A percentile compares a stretch with the other conserved stretches of the same genome.
These are phyloP conservation scores for Drosophila anomalipes DNA, from an alignment of 2,888 invertebrate genomes.

Conservation along the genomic window DNA sequence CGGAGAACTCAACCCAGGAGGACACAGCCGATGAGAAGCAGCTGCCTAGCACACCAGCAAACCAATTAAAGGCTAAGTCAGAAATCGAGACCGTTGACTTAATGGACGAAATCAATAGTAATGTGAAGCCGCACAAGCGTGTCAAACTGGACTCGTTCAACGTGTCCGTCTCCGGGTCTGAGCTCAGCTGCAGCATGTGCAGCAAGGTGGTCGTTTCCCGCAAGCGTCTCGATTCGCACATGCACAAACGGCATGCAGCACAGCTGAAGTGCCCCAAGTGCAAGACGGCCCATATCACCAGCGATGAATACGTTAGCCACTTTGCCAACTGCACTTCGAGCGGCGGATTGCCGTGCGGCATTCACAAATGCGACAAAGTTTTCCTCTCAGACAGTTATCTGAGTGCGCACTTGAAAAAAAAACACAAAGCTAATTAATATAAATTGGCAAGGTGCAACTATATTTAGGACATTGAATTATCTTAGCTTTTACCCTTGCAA, in stretches of 20 bases:
- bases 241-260: slow-evolving; percentile 47
- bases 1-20: slow-evolving; percentile 4
- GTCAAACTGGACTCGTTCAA: slow-evolving; percentile 23
- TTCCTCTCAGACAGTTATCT: slow-evolving; percentile 40
- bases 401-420: slow-evolving; percentile 45
- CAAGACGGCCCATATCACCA: not conserved
- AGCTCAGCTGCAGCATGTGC: slow-evolving; percentile 52
- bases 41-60: not conserved
- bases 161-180: slow-evolving; percentile 12
- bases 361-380: slow-evolving; percentile 34
- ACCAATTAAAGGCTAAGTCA: not conserved
- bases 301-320: slow-evolving; percentile 40
- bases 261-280: slow-evolving; percentile 46
- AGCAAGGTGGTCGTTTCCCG: slow-evolving; percentile 41
- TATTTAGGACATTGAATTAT: not conserved
- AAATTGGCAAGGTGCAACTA: not conserved
- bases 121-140: slow-evolving; percentile 65
- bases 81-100: slow-evolving; percentile 20
- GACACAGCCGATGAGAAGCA: not conserved
- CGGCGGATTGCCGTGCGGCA: slow-evolving; percentile 49
- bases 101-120: slow-evolving; percentile 46
- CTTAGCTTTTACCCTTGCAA: not conserved
- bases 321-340: slow-evolving; percentile 38
- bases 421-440: slow-evolving; percentile 38
- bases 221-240: slow-evolving; percentile 58